phyloP scores from a whole-genome alignment of 2,888 invertebrate genomes.

The Athetis lepigone region DNA sequence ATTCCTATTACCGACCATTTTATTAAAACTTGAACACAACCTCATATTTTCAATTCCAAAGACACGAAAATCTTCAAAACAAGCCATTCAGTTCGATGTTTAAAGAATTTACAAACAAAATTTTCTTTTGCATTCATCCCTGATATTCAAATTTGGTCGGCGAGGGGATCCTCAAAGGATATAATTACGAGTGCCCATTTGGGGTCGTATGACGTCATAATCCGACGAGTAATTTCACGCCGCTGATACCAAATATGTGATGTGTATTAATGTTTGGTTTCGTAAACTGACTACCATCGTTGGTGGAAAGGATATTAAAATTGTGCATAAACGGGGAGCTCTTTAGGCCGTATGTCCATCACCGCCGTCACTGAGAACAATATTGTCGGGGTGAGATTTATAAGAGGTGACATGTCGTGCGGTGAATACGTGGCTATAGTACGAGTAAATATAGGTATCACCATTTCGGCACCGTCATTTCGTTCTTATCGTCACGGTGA shows the following conservation, averaged over 20 bases:
- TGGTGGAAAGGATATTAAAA: constrained; percentile 20
- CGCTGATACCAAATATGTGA: constrained; percentile 53
- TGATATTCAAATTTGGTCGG: constrained; percentile 67
- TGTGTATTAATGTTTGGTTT: constrained; percentile 48
- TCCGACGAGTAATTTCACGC: constrained; percentile 61
- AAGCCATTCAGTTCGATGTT: constrained; percentile 69
- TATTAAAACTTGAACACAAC: constrained; percentile 24
- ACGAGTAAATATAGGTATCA: no score
- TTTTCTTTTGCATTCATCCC: constrained; percentile 69
- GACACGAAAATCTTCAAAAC: constrained; percentile 32
- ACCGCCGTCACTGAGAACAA: no score
- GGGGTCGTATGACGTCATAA: constrained; percentile 59
- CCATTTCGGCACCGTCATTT: no score
- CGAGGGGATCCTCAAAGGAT: constrained; percentile 75
- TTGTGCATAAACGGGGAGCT: not conserved
- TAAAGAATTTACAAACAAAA: constrained; percentile 68
- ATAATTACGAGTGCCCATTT: constrained; percentile 71
- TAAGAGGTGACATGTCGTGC: no score
- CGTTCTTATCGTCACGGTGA: no score
- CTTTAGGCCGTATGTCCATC: no score
- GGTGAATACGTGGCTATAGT: no score
- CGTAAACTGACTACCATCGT: constrained; percentile 2
- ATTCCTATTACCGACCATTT: constrained; percentile 18
- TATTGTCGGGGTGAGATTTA: no score
- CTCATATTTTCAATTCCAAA: constrained; percentile 17